Conservation (phyloP, 92 coral and sea anemone species). For the Siderastrea radians region DNA sequence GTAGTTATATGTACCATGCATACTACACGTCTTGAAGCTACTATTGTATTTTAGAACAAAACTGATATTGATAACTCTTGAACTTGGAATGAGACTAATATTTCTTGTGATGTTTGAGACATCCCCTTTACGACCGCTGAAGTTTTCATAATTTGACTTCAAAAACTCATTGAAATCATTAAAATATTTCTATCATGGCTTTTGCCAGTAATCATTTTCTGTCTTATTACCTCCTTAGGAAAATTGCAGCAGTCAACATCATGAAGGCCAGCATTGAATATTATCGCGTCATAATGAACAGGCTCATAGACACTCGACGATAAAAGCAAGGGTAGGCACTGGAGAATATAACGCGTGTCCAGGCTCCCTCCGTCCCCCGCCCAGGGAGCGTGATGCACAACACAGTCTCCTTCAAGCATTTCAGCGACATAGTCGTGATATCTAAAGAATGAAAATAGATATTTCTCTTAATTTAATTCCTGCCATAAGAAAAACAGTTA, state of each 20-base stretch:
- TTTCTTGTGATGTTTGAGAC: no score
- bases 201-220: neutral
- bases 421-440: slow-evolving; percentile 65
- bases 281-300: slow-evolving; percentile 86
- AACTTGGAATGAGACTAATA: no score
- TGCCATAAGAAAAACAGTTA: no score
- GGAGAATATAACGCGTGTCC: slow-evolving; percentile 86
- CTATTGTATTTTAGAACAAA: no score
- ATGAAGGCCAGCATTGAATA: slow-evolving; percentile 91
- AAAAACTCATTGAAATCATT: no score
- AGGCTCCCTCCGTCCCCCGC: slow-evolving; percentile 88
- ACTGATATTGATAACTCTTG: no score
- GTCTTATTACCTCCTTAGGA: slow-evolving; percentile 32
- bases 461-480: no score
- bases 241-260: slow-evolving; percentile 72
- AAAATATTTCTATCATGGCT: no score
- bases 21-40: no score
- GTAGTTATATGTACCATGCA: no score
- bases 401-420: slow-evolving; percentile 70
- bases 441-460: slow-evolving; percentile 22
- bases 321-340: slow-evolving; percentile 79
- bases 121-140: no score
- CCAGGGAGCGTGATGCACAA: slow-evolving; percentile 90
- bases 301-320: slow-evolving; percentile 67
- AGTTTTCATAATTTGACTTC: no score